Evolutionary conservation across 2,797 vertebrate species (phyloP), one percentile per base, ranked within the genome.

Genomic region (Ptychobarbus kaznakovi): DNA sequence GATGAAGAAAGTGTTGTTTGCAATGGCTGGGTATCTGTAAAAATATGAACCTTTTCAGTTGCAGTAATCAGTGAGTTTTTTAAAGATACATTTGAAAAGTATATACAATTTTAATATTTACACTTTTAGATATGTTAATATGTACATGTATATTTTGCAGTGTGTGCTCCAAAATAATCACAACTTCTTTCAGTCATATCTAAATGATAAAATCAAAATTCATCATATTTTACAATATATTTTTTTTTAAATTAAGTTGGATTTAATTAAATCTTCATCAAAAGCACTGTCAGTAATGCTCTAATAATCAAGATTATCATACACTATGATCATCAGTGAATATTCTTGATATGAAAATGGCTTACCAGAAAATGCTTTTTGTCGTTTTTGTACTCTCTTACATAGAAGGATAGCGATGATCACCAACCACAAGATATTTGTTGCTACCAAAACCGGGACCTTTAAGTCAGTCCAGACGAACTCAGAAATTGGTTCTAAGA

Each of bases 361-460:
- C 49, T 84, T 70, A 84, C 83, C 74, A 20, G 25, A 44, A 13
- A 49, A 51, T 22, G 15, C 35, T 56, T 32, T 35, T 79, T 56
- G 66, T 32, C 0, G 38, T 79, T 72, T 82, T 44, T 70, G 22
- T 56, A 13, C 5, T 70, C 58, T 69, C 4, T 66, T 70, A 46
- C 16, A 70, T 12, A 84, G 44, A 69, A 84, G 82, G 32, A 69
- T 16, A 61, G 46, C 63, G 51, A 84, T 84, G 65, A 84, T 70
- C 63, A 70, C 38, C 40, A 84, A 56, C n/a, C 75, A 78, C 65
- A 84, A 46, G 3, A 80, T 58, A 61, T 85, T 85, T 15, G 51
- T 73, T 73, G 68, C 18, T 12, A 40, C 38, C 51, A 82, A 70
- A 82, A 40, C 51, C 42, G 49, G 15, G 9, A 76, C 20, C 9